A percentile compares a stretch with the other conserved stretches of the same genome.
phyloP scores from a whole-genome alignment of 1,140 invertebrate species.

The Drosophila kohkoa region DNA sequence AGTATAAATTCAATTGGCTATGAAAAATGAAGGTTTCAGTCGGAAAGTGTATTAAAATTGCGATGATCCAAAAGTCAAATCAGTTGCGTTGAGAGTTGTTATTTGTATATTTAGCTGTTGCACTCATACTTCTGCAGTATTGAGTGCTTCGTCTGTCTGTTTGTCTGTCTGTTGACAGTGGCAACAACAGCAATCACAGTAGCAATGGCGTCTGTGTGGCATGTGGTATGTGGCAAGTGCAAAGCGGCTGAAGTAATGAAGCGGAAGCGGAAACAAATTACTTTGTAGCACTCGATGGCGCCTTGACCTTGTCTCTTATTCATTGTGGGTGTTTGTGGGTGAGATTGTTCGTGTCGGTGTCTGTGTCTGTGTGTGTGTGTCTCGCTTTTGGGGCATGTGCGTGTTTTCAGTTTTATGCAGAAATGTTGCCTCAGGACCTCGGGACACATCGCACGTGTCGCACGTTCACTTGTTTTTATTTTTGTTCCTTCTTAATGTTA shows the following conservation, averaged over 20 bases:
- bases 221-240: constrained; percentile 24
- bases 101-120: too few relatives aligned
- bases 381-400: constrained; percentile 29
- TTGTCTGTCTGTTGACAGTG: background rate
- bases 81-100: too few relatives aligned
- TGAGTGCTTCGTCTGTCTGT: background rate
- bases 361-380: background rate
- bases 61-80: too few relatives aligned
- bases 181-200: constrained; percentile 1
- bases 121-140: too few relatives aligned
- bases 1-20: too few relatives aligned
- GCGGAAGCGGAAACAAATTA: constrained; percentile 73
- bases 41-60: too few relatives aligned
- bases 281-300: constrained; percentile 57
- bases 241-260: constrained; percentile 62
- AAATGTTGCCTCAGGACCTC: constrained; percentile 26
- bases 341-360: background rate
- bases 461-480: constrained; percentile 30
- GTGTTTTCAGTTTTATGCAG: constrained; percentile 60
- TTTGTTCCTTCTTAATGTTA: background rate
- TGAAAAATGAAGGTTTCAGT: too few relatives aligned
- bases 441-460: constrained; percentile 56
- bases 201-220: background rate
- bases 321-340: background rate
- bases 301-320: constrained; percentile 54